Base-by-base conservation (phyloP, 2,113 vertebrate genomes). In the Rhabdornis inornatus region DNA sequence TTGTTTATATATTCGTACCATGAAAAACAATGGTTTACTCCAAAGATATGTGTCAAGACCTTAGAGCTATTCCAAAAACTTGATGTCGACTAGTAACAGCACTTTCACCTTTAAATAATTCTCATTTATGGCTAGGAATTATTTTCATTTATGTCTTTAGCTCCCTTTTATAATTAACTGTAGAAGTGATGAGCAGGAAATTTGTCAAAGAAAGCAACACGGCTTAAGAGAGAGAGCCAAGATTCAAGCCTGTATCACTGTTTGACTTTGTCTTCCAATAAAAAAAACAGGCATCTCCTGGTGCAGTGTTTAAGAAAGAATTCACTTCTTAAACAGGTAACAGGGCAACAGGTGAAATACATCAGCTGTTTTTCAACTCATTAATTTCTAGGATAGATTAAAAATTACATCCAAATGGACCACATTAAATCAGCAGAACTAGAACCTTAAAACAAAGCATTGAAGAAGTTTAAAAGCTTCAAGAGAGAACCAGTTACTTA, bases 351-450 rank as follows among this genome's bases (percentile, higher is more conserved):
- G 27, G 7, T 53, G 25, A 88, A 76, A 57, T 19, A 44, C 1
- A 9, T 10, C 13, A 83, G 66, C 14, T 68, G 10, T 16, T 69
- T 56, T 20, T 37, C 12, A 83, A 72, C 21, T 7, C 4, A 24
- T 52, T 75, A 0, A 1, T n/a, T 86, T 60, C 59, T 65, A 60
- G 9, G 18, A 23, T 0, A 44, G 49, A 65, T 40, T 69, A 31
- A 72, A 94, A 85, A 13, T 22, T 53, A 13, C 42, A 72, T 37
- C 37, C n/a, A 83, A 52, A 57, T 7, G 77, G 61, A 63, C 4
- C 5, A 37, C 45, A 40, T 37, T 57, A 61, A 53, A 31, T 24
- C 50, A 39, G 23, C 25, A 70, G 45, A 83, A 69, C 7, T 20
- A n/a, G 44, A 83, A 50, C 8, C 20, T 63, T 79, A 39, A 59